Percentiles rank a stretch among this genome's conserved stretches.
Evolutionary conservation across 2,888 invertebrate species (phyloP).

Genomic region (Papilio demoleus): DNA sequence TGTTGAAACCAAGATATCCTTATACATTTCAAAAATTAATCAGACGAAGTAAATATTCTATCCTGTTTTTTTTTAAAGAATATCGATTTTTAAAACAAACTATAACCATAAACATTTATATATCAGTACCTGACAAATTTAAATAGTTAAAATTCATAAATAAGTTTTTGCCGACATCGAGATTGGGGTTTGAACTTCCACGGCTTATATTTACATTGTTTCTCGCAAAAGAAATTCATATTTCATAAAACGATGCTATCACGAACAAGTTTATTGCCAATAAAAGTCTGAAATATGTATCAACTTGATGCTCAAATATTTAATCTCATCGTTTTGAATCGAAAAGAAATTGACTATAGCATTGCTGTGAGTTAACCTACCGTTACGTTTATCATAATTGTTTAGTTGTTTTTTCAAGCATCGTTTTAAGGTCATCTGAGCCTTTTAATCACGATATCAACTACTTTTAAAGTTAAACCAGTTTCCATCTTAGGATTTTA

Average conservation of each 20-base stretch:
- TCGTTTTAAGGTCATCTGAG: no score
- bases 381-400: background rate
- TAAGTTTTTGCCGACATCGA: slow-evolving; percentile 7
- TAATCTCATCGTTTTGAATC: slow-evolving; percentile 27
- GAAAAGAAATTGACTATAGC: background rate
- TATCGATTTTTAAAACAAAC: no score
- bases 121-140: background rate
- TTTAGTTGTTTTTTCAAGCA: background rate
- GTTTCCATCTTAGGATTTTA: no score
- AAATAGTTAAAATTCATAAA: slow-evolving; percentile 17
- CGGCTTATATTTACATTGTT: slow-evolving; percentile 45
- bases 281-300: slow-evolving; percentile 46
- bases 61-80: no score
- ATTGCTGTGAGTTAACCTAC: background rate
- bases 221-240: slow-evolving; percentile 49
- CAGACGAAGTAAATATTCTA: no score
- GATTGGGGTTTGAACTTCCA: background rate
- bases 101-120: background rate
- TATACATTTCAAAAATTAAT: no score
- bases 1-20: no score
- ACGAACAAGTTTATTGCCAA: slow-evolving; percentile 48
- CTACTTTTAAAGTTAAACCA: no score
- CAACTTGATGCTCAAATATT: slow-evolving; percentile 29
- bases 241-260: slow-evolving; percentile 50
- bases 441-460: no score